Evolutionary conservation across 1,140 invertebrate species (phyloP), one percentile per base, ranked within the genome.

Genomic region (Prorops nasuta): DNA sequence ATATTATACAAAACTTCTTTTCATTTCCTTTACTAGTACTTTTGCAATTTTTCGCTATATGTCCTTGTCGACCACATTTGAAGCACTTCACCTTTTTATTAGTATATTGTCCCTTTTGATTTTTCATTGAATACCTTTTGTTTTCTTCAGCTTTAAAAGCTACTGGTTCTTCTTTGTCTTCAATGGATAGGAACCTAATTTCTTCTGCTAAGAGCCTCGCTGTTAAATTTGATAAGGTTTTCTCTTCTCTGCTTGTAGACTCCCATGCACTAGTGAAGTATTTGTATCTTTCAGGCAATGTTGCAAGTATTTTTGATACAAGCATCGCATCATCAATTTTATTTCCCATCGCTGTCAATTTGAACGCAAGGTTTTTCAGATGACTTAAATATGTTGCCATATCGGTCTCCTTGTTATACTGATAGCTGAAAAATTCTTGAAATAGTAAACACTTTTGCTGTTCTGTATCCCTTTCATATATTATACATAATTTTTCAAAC

Each of bases 401-500:
- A 28, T 28, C 24, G 6, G 24, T 8, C n/a, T 44, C 43, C 10
- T 1, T 21, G 31, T 9, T 15, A 1, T 22, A 34, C 10, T 44
- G 32, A 35, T 44, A 44, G 16, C 35, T 32, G 4, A 44, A 44
- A 12, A 44, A 44, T 19, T 44, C 32, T 9, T 44, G 43, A 14
- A 44, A 34, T 14, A 35, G 14, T 34, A 14, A 12, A 15, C 43
- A 44, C 35, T 44, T 44, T 3, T 44, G 32, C 7, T 44, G 32
- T 1, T 44, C 24, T 10, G 10, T 34, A 21, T 44, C 18, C 35
- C 43, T 44, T 35, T 44, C 43, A 35, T 34, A 44, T 9, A 44
- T 35, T 8, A 12, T 9, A 3, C 12, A 34, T 34, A 44, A 19
- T 35, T 44, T 44, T 8, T 12, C n/a, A n/a, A 16, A 44, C n/a